Conservation (phyloP, 2,888 invertebrate genomes). For the Cyclophora albipunctata region DNA sequence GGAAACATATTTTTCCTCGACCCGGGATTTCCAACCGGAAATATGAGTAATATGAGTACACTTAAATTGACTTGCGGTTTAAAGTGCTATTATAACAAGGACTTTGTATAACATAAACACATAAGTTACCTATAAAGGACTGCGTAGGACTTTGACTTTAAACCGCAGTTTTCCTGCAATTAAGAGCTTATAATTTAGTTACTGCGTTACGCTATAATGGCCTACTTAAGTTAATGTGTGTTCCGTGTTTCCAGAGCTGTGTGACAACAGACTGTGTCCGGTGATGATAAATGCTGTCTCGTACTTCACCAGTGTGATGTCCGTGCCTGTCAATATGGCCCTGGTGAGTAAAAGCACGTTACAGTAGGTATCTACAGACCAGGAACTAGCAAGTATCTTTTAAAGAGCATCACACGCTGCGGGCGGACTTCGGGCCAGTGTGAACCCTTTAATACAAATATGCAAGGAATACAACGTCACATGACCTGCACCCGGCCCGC, state of each 20-base stretch:
- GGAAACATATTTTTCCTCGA: too few species aligned
- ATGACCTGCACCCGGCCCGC: neutral
- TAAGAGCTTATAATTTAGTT: too few species aligned
- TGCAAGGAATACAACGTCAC: neutral
- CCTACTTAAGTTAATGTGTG: too few species aligned
- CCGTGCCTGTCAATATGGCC: conserved; percentile 48
- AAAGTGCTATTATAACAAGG: too few species aligned
- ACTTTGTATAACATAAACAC: too few species aligned
- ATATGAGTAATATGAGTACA: too few species aligned
- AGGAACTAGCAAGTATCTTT: neutral
- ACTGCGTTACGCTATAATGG: too few species aligned
- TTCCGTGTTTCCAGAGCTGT: conserved; percentile 38
- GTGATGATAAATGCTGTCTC: conserved; percentile 39
- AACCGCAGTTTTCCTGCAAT: too few species aligned
- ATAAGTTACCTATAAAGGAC: too few species aligned
- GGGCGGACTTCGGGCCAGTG: neutral
- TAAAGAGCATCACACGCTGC: neutral
- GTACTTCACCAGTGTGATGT: conserved; percentile 51
- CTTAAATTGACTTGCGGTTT: too few species aligned
- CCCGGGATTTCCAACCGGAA: too few species aligned
- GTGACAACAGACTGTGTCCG: conserved; percentile 44
- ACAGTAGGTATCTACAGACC: neutral
- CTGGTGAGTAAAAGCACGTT: conserved; percentile 35
- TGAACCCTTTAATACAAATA: neutral
- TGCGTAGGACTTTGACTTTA: too few species aligned